Percentiles rank a stretch among this genome's conserved stretches.
Evolutionary conservation across 2,113 vertebrate genomes (phyloP).

Genomic region (Stercorarius parasiticus): DNA sequence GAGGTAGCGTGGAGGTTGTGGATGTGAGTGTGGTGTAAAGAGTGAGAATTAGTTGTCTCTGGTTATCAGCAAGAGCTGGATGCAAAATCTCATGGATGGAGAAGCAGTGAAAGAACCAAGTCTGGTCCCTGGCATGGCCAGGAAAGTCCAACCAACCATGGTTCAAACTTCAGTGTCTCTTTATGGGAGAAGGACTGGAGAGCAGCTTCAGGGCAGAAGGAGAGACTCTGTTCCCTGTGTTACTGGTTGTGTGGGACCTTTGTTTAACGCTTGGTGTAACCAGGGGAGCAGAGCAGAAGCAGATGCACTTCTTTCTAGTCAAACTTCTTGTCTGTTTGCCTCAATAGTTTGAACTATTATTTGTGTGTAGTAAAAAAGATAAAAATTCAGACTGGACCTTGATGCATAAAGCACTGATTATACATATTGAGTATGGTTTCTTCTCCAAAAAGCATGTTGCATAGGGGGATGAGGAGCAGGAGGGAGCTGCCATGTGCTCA

Average conservation of each 20-base stretch:
- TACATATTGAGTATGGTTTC: rapidly evolving
- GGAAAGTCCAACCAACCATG: background rate
- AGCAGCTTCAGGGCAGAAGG: background rate
- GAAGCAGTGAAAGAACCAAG: background rate
- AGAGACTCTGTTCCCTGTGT: background rate
- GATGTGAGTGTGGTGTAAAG: rapidly evolving
- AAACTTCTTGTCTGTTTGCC: background rate
- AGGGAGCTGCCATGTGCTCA: background rate
- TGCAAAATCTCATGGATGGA: background rate
- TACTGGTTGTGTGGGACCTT: background rate
- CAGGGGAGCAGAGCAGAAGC: background rate
- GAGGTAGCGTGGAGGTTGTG: background rate
- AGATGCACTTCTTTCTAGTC: background rate
- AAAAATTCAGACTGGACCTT: background rate
- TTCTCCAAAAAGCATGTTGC: no score
- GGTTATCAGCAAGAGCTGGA: background rate
- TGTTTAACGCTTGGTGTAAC: background rate
- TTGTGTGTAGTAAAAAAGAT: background rate
- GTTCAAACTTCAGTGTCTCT: background rate
- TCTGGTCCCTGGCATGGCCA: background rate
- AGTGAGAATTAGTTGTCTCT: background rate
- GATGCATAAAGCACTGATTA: no score
- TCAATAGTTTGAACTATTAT: background rate
- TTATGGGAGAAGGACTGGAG: background rate
- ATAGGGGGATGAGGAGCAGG: background rate